These are phyloP conservation scores for Drosophila suzukii DNA, from an alignment of 1,140 invertebrate genomes.

Conservation along the genomic window DNA sequence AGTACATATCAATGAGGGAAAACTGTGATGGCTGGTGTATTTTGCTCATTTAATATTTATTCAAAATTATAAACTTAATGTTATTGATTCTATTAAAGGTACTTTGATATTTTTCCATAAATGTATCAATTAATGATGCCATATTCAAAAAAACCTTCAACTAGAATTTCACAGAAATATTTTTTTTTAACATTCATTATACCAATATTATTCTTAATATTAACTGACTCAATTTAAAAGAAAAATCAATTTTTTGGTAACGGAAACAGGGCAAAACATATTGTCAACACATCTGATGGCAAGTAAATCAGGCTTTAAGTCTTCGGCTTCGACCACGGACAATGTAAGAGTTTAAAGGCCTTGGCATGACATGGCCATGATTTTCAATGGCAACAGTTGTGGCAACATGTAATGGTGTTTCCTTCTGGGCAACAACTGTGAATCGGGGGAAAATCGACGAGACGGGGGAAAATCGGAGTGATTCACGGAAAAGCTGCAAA, in stretches of 20 bases:
- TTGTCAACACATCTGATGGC: too few relatives aligned
- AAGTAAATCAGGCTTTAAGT: constrained; percentile 23
- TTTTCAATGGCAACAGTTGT: constrained; percentile 59
- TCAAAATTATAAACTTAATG: too few relatives aligned
- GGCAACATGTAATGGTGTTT: constrained; percentile 44
- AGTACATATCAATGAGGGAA: background rate
- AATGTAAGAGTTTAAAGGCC: constrained; percentile 27
- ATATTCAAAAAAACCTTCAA: too few relatives aligned
- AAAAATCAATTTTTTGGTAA: background rate
- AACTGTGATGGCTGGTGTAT: too few relatives aligned
- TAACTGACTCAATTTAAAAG: background rate
- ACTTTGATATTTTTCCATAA: too few relatives aligned
- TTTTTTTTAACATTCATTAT: too few relatives aligned
- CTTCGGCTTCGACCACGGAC: background rate
- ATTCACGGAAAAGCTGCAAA: constrained; percentile 9
- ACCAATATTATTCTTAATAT: background rate
- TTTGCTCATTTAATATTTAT: too few relatives aligned
- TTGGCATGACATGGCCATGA: constrained; percentile 19
- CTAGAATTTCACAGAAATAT: too few relatives aligned
- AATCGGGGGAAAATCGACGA: constrained; percentile 5
- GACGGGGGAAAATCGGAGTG: background rate
- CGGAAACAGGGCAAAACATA: background rate
- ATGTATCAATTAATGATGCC: too few relatives aligned
- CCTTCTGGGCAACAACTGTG: constrained; percentile 43
- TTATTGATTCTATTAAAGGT: too few relatives aligned